phyloP scores from a whole-genome alignment of 2,888 invertebrate genomes.

The Calameuta filiformis region DNA sequence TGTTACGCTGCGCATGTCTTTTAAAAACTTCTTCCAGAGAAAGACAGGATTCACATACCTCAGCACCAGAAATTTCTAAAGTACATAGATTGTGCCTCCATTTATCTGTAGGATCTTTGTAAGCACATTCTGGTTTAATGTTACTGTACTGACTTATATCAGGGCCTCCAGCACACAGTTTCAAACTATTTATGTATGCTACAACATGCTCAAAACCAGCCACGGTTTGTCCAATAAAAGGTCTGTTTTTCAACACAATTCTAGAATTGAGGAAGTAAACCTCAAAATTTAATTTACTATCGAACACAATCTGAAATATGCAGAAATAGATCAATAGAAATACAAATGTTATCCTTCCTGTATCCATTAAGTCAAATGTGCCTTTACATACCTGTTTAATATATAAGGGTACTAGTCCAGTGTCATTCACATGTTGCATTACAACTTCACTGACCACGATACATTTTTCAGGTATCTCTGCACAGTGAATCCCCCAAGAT shows the following conservation, averaged over 20 bases:
- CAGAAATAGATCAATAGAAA: background rate
- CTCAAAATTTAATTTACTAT: slow-evolving; percentile 37
- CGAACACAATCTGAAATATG: slow-evolving; percentile 36
- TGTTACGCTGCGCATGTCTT: slow-evolving; percentile 31
- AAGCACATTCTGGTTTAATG: slow-evolving; percentile 41
- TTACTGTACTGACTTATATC: slow-evolving; percentile 32
- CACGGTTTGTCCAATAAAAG: slow-evolving; percentile 26
- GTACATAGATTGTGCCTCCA: slow-evolving; percentile 45
- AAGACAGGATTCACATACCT: slow-evolving; percentile 36
- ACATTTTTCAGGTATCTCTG: slow-evolving; percentile 31
- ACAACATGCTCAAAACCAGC: slow-evolving; percentile 36
- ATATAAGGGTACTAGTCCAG: slow-evolving; percentile 33
- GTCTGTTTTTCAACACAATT: slow-evolving; percentile 34
- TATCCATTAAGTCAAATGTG: background rate
- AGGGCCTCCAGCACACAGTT: slow-evolving; percentile 41
- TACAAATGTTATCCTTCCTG: background rate
- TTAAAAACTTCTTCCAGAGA: slow-evolving; percentile 37
- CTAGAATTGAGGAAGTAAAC: slow-evolving; percentile 34
- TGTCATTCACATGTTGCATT: slow-evolving; percentile 25
- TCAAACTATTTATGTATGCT: slow-evolving; percentile 34
- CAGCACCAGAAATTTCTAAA: slow-evolving; percentile 31
- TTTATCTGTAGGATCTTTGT: slow-evolving; percentile 37
- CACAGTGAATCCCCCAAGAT: slow-evolving; percentile 41
- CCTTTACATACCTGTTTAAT: slow-evolving; percentile 35
- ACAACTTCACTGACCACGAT: slow-evolving; percentile 38